These are phyloP conservation scores for Arothron firmamentum DNA, from an alignment of 2,113 vertebrate genomes.

Conservation along the genomic window DNA sequence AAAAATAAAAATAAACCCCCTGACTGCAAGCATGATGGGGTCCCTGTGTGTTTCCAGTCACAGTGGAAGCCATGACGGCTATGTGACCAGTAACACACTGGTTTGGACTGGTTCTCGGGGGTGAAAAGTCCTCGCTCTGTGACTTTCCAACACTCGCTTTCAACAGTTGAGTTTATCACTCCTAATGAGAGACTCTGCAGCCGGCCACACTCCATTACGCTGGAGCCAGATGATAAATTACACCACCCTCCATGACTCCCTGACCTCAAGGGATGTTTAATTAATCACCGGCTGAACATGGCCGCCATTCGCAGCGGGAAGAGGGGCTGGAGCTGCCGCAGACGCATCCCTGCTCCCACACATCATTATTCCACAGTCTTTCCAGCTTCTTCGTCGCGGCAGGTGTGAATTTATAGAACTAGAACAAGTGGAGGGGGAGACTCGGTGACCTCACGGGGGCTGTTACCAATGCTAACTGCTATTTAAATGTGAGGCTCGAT, in stretches of 20 bases:
- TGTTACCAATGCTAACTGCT: conserved; percentile 41
- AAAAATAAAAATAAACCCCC: no score
- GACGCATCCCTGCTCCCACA: conserved; percentile 50
- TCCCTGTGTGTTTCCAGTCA: neutral
- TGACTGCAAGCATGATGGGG: no score
- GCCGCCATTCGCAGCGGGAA: conserved; percentile 49
- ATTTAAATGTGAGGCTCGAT: conserved; percentile 48
- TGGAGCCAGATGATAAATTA: conserved; percentile 63
- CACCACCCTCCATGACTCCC: conserved; percentile 46
- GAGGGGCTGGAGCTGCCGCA: conserved; percentile 34
- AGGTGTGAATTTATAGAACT: conserved; percentile 44
- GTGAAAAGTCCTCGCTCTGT: conserved; percentile 2
- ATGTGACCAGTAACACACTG: neutral
- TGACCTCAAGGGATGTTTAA: conserved; percentile 66
- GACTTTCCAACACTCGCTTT: conserved; percentile 20
- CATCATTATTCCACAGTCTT: conserved; percentile 42
- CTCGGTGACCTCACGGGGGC: conserved; percentile 26
- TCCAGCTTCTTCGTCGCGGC: conserved; percentile 40
- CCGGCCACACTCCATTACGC: conserved; percentile 66
- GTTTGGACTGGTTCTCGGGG: conserved; percentile 12
- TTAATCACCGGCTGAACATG: conserved; percentile 65
- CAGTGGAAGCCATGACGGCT: no score
- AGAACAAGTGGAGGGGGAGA: neutral
- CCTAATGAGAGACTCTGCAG: conserved; percentile 66
- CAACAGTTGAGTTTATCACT: conserved; percentile 64